A percentile compares a stretch with the other conserved stretches of the same genome.
These are phyloP conservation scores for Pithys albifrons DNA, from an alignment of 2,113 vertebrate genomes.

Conservation along the genomic window DNA sequence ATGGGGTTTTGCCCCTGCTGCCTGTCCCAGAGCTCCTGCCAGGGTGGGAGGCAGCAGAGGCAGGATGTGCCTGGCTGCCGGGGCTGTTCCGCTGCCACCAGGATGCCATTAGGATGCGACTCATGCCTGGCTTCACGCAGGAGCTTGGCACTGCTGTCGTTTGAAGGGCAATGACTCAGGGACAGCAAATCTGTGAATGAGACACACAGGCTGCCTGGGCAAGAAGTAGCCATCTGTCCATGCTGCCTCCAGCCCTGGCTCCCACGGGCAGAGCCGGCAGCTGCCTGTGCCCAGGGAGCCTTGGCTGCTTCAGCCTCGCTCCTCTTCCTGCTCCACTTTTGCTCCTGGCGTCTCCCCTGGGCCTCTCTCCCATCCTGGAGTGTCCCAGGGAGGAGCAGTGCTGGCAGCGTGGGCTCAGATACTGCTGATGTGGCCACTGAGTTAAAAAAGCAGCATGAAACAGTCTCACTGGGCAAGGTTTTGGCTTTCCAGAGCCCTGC, in stretches of 20 bases:
- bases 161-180: slow-evolving; percentile 69
- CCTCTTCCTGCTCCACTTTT: neutral
- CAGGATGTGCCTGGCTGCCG: neutral
- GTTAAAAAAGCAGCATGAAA: neutral
- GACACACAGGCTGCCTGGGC: neutral
- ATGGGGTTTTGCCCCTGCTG: neutral
- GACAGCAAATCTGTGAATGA: slow-evolving; percentile 63
- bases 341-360: neutral
- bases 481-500: neutral
- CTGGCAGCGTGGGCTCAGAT: neutral
- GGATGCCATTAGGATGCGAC: slow-evolving; percentile 50
- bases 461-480: neutral
- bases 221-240: neutral
- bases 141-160: neutral
- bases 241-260: neutral
- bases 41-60: neutral
- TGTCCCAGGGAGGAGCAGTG: neutral
- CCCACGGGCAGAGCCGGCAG: neutral
- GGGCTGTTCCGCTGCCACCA: neutral
- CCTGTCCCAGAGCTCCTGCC: neutral
- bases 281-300: neutral
- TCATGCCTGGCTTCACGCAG: slow-evolving; percentile 18
- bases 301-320: fast-evolving
- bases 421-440: neutral
- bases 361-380: neutral